Percentiles rank a stretch among this genome's conserved stretches.
phyloP scores from a whole-genome alignment of 2,797 vertebrate genomes.

The Sebastes itinus region DNA sequence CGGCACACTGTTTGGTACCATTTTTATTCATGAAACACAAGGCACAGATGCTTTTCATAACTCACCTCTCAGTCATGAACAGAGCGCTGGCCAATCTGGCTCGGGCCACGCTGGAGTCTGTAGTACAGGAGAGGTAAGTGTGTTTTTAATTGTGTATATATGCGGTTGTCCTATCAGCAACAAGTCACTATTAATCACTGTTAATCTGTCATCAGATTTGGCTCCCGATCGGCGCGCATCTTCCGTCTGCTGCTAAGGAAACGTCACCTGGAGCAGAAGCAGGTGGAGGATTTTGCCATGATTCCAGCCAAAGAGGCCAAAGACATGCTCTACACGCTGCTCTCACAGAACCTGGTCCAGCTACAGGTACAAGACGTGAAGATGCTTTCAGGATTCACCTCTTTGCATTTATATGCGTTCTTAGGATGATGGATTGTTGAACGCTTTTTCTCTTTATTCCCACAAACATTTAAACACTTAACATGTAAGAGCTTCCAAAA shows the following conservation, averaged over 20 bases:
- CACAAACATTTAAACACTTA: not conserved
- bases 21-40: not conserved
- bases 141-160: not conserved
- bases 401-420: not conserved
- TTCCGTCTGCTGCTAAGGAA: constrained; percentile 90
- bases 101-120: constrained; percentile 90
- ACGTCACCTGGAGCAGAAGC: constrained; percentile 95
- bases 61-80: constrained; percentile 85
- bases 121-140: constrained; percentile 91
- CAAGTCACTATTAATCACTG: not conserved
- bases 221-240: constrained; percentile 91
- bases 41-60: constrained; percentile 68
- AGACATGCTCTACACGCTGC: constrained; percentile 95
- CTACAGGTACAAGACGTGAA: constrained; percentile 84
- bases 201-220: constrained; percentile 82
- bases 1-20: not conserved
- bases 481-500: not conserved
- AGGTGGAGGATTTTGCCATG: constrained; percentile 98
- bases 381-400: not conserved
- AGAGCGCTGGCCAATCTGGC: constrained; percentile 90
- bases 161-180: not conserved
- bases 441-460: not conserved
- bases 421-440: not conserved
- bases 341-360: constrained; percentile 91
- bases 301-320: constrained; percentile 97